Base-by-base conservation (phyloP, 2,888 invertebrate species). In the Artemia sinica region DNA sequence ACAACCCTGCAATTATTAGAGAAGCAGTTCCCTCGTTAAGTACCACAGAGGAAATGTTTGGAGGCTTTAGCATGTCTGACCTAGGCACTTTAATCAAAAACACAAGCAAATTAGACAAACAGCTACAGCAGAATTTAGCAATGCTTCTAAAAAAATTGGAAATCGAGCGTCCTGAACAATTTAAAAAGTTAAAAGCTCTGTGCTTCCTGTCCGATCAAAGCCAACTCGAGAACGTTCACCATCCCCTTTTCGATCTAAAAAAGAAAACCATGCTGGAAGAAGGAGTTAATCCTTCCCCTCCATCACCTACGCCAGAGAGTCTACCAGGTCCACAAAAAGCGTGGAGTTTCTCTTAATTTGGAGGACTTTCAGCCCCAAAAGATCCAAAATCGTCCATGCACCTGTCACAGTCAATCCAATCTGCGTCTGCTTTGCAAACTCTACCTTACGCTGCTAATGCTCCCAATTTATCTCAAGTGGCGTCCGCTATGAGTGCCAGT, bases 51-150 rank as follows among this genome's bases (percentile, higher is more conserved):
- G 72, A 72, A 51, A 70, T 71, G 70, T 10, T 28, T 14, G 72
- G 72, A 7, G 73, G 72, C 18, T 79, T 91, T 10, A 88, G 88
- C 0, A 89, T 91, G 76, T 84, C 86, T 0, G 90, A 91, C 74
- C 77, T 91, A 66, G 88, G 89, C 75, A 86, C 87, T 0, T 78
- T 90, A 1, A 76, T 91, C 69, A 87, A 88, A 76, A 90, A 89
- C 75, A 87, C 87, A 73, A 88, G 88, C 76, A 88, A 89, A 74
- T 77, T 91, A 13, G 86, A 86, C 0, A 84, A 84, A 0, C 88
- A 89, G 72, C 90, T 91, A 76, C 90, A 91, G 74, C 87, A 88
- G 75, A 86, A 87, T 73, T 81, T 91, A 7, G 89, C 91, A 50
- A 85, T 85, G 0, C 89, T 89, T 75, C 76, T 91, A 71, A 89